Conservation (phyloP, 2,888 invertebrate genomes). For the Cancer borealis region DNA sequence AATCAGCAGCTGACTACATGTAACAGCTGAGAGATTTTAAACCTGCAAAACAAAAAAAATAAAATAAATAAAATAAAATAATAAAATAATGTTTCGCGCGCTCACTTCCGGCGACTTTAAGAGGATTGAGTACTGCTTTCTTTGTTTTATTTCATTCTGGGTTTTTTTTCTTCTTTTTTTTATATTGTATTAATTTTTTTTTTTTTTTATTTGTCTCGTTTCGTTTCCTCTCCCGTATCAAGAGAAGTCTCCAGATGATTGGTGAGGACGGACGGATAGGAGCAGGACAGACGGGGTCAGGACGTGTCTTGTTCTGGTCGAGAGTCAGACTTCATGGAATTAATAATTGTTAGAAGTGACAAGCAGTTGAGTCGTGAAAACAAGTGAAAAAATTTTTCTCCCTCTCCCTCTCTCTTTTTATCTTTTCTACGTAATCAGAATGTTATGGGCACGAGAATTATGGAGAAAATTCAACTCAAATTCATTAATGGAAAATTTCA, state of each 20-base stretch:
- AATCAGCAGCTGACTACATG: not conserved
- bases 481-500: not conserved
- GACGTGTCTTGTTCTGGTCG: not conserved
- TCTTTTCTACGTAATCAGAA: not conserved
- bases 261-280: not conserved
- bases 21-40: not conserved
- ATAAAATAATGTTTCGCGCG: conserved; percentile 49
- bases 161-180: conserved; percentile 48
- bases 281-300: not conserved
- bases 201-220: conserved; percentile 2
- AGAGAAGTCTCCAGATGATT: conserved; percentile 46
- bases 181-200: conserved; percentile 46
- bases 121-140: conserved; percentile 64
- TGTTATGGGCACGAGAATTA: not conserved
- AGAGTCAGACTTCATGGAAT: not conserved
- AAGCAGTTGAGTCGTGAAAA: not conserved
- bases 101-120: conserved; percentile 61
- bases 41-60: conserved; percentile 25
- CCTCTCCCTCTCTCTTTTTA: not conserved
- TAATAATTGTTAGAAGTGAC: not conserved
- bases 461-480: not conserved
- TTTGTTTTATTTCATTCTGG: conserved; percentile 56
- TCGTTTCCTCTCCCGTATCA: conserved; percentile 26
- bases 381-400: not conserved
- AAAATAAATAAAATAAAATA: conserved; percentile 43